Percentiles rank a stretch among this genome's conserved stretches.
Evolutionary conservation across 23 tunicate species (phyloP).

Genomic region (Corella eumyota): DNA sequence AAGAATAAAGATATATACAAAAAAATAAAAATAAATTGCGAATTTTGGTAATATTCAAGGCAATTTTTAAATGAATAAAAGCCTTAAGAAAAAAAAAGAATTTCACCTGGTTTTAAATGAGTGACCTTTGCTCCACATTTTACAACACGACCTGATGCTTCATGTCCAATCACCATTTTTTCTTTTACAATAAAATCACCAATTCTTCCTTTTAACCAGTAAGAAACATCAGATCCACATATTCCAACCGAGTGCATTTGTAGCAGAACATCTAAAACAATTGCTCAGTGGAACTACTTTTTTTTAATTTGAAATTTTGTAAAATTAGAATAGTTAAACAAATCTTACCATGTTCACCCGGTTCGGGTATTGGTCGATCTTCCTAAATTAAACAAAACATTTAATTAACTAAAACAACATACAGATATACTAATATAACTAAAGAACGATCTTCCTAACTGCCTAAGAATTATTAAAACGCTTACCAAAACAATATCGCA

Average conservation of each 20-base stretch:
- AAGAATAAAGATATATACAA: too few relatives aligned
- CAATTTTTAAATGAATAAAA: too few relatives aligned
- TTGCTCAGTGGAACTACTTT: too few relatives aligned
- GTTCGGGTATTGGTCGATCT: conserved; percentile 55
- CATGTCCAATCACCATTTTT: conserved; percentile 96
- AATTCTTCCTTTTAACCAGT: conserved; percentile 93
- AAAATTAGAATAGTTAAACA: background rate
- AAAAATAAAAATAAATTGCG: too few relatives aligned
- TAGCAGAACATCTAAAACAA: conserved; percentile 60
- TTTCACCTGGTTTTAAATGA: conserved; percentile 76
- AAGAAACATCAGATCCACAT: conserved; percentile 99
- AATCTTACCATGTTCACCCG: conserved; percentile 64
- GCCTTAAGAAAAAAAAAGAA: background rate
- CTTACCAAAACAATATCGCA: conserved; percentile 93
- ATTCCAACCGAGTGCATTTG: conserved; percentile 99
- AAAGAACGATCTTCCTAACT: too few relatives aligned
- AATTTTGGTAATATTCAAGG: too few relatives aligned
- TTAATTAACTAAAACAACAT: background rate
- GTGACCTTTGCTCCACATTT: conserved; percentile 85
- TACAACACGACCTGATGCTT: conserved; percentile 86
- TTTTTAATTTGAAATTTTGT: background rate
- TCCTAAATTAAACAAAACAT: conserved; percentile 36
- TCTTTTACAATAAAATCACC: conserved; percentile 93
- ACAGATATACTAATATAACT: too few relatives aligned
- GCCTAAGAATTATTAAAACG: too few relatives aligned